A percentile compares a stretch with the other conserved stretches of the same genome.
phyloP scores from a whole-genome alignment of 35 echinoderm and acorn worm species.

The Ptychodera flava region DNA sequence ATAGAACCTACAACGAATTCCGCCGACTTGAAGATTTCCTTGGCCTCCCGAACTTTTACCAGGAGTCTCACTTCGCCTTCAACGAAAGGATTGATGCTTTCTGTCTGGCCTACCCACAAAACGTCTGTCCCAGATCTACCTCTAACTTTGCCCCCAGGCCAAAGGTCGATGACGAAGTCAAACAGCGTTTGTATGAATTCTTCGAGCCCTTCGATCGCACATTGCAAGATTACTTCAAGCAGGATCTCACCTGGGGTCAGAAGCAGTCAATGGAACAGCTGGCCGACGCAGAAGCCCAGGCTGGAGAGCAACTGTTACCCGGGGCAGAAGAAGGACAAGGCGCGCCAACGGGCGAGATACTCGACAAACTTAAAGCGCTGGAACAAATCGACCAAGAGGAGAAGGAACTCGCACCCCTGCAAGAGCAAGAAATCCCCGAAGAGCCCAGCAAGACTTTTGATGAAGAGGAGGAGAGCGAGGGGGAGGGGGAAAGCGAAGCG shows the following conservation, averaged over 20 bases:
- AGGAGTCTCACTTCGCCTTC: neutral
- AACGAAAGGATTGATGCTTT: neutral
- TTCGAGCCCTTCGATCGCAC: neutral
- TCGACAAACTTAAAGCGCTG: neutral
- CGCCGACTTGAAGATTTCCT: neutral
- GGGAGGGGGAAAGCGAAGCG: neutral
- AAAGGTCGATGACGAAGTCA: neutral
- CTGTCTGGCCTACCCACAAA: neutral
- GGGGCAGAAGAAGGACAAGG: neutral
- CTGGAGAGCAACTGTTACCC: neutral
- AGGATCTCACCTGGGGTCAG: neutral
- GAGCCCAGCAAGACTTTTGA: neutral
- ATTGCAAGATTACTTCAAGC: neutral
- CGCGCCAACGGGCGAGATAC: neutral
- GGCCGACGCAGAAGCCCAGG: neutral
- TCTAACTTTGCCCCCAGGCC: neutral
- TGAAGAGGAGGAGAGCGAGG: neutral
- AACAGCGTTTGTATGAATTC: neutral
- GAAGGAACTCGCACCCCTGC: neutral
- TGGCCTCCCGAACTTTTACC: neutral
- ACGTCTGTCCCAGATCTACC: neutral
- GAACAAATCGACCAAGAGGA: neutral
- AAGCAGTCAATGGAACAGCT: neutral
- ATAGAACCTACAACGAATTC: neutral
- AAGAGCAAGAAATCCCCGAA: neutral